phyloP scores from a whole-genome alignment of 1,140 invertebrate genomes.

The Odontomachus brunneus region DNA sequence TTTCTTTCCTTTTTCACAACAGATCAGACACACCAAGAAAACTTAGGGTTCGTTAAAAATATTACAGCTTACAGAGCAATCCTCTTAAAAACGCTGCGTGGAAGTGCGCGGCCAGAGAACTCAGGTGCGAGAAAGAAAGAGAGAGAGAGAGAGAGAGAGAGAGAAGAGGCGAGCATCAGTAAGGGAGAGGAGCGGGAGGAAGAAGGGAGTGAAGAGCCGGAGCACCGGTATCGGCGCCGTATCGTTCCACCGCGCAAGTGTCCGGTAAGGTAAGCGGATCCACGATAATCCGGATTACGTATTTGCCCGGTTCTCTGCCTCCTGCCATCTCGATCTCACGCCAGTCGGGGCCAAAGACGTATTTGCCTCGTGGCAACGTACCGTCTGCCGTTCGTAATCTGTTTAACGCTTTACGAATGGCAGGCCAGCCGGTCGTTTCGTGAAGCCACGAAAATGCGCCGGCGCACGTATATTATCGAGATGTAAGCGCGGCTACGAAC shows the following conservation, averaged over 20 bases:
- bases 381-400: constrained; percentile 81
- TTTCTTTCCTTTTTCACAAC: neutral
- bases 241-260: constrained; percentile 82
- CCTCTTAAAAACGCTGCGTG: constrained; percentile 72
- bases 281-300: constrained; percentile 85
- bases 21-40: constrained; percentile 14
- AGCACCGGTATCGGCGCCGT: constrained; percentile 76
- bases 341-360: constrained; percentile 78
- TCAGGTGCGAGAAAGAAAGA: no score
- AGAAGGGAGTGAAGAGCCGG: constrained; percentile 55
- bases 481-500: neutral
- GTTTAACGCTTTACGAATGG: constrained; percentile 68
- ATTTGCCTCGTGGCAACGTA: constrained; percentile 80
- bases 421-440: constrained; percentile 46
- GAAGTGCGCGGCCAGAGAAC: constrained; percentile 55
- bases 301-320: constrained; percentile 80
- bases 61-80: constrained; percentile 70
- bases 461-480: constrained; percentile 18
- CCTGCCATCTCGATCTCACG: constrained; percentile 82
- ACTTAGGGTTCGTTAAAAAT: constrained; percentile 71
- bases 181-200: constrained; percentile 18
- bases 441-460: constrained; percentile 41
- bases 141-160: no score
- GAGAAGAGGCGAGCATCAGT: no score
- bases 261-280: constrained; percentile 84